Base-by-base conservation (phyloP, 2,888 invertebrate species). In the Dryobotodes eremita region DNA sequence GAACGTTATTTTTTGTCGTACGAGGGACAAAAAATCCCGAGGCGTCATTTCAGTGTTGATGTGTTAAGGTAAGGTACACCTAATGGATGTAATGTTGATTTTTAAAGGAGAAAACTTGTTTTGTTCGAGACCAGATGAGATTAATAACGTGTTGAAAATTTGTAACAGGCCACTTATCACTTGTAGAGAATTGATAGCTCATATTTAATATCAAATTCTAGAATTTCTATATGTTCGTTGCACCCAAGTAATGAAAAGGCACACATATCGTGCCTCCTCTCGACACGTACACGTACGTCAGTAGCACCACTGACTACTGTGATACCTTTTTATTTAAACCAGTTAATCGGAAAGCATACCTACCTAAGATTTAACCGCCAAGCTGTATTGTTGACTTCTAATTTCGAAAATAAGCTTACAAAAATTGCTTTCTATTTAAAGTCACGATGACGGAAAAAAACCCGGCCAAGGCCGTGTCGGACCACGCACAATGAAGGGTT, bases 1-100 rank as follows among this genome's bases (percentile, higher is more conserved):
- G 57, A 48, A 78, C 86, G 84, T 86, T 77, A 83, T 84, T 88
- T 88, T 88, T 79, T 88, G 81, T 82, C 82, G 81, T 77, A 73
- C 70, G 66, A 66, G 74, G 61, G 71, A 42, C 69, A 77, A 55
- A 82, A 84, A 84, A 81, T 84, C 86, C 76, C 73, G 26, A 23
- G 36, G 7, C 59, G 66, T 73, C 73, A 86, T 88, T 86, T 81
- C 62, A 70, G 82, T 76, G 74, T 80, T 86, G 64, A 83, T 76
- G 61, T 48, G 65, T 75, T 61, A 81, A 50, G 69, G 75, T 70
- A n/a, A n/a, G n/a, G n/a, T n/a, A n/a, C n/a, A n/a, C n/a, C n/a
- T n/a, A 65, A 36, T 77, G 55, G 13, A 17, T 23, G 20, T 11
- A 5, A n/a, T 5, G 8, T 48, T n/a, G 15, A 13, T 53, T 46